Base-by-base conservation (phyloP, 2,888 invertebrate species). In the Ceramica pisi region DNA sequence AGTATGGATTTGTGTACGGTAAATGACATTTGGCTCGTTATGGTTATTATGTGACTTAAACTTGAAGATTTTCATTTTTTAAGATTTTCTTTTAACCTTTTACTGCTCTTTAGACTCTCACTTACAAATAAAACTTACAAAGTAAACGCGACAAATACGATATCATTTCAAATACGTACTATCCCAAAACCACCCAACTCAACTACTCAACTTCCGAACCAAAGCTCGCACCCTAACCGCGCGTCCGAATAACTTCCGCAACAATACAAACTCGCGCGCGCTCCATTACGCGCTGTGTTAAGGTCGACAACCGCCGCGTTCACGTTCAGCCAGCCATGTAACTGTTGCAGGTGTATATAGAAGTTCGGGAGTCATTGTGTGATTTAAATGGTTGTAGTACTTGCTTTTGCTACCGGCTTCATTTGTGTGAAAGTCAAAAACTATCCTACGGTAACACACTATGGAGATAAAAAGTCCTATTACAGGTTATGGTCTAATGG, bases 261-360 rank as follows among this genome's bases (percentile, higher is more conserved):
- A 65, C 35, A 56, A 57, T 55, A 75, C 41, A 76, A 69, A 67
- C 71, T 38, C 55, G 62, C 64, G 56, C 48, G 59, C 65, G 69
- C 41, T 80, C 78, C 86, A 85, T 84, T 83, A 73, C 83, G 48
- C 67, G 73, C 57, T 46, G 35, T 35, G 72, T 53, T 68, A 59
- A 67, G 85, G 83, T 86, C 82, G 70, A 74, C 74, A 78, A 84
- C 80, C 83, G 71, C 75, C 41, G 51, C 55, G 62, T 77, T 69
- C 76, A 74, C 55, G 50, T 71, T 61, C 67, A 64, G 26, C 63
- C 67, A 71, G 74, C 78, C 64, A 76, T 85, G 86, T 67, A 84
- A 75, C 70, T 23, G 44, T 51, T 61, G 60, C 55, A 64, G 46
- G n/a, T 64, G 35, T 66, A 50, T 38, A 51, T 21, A 60, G 48